Base-by-base conservation (phyloP, 2,797 vertebrate species). In the Poecilia picta region DNA sequence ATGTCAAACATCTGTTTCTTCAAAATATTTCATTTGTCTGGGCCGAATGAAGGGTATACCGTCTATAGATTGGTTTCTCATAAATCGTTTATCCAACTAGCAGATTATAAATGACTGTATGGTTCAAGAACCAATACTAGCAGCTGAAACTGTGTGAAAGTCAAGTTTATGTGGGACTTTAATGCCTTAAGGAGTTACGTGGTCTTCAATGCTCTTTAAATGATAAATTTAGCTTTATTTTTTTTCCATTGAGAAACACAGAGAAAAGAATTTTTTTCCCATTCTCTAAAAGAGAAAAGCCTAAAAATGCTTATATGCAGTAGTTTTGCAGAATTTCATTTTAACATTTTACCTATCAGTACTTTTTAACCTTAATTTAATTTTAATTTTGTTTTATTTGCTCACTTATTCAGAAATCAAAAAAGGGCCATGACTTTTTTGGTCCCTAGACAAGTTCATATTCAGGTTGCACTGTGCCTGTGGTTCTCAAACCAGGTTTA, bases 1-100 rank as follows among this genome's bases (percentile, higher is more conserved):
- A 81, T 76, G 83, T 89, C 87, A 89, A 77, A 87, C 55, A 80
- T 81, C 74, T 85, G 59, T 74, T 59, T n/a, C 10, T 7, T 31
- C 8, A 41, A 81, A 81, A 82, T 83, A 83, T 85, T 76, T 89
- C 36, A 90, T 84, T 46, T 53, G 78, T 81, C 51, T 66, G 74
- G 83, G 77, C 23, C 55, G 51, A 59, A 79, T 39, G 43, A 45
- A 33, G 16, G 41, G 28, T 49, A 47, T 23, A 33, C 41, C 49
- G 5, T 39, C 23, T 11, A 10, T 51, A 16, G 33, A 76, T 76
- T 43, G 31, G 10, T 80, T 77, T 72, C 6, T 64, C 57, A 47
- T 72, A n/a, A 41, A 55, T 74, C 5, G 23, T 74, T 78, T 79
- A 75, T 77, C 43, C 78, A 78, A 71, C 39, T 80, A 59, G n/a